Evolutionary conservation across 2,797 vertebrate genomes (phyloP), one percentile per base, ranked within the genome.

Genomic region (Centroberyx gerrardi): DNA sequence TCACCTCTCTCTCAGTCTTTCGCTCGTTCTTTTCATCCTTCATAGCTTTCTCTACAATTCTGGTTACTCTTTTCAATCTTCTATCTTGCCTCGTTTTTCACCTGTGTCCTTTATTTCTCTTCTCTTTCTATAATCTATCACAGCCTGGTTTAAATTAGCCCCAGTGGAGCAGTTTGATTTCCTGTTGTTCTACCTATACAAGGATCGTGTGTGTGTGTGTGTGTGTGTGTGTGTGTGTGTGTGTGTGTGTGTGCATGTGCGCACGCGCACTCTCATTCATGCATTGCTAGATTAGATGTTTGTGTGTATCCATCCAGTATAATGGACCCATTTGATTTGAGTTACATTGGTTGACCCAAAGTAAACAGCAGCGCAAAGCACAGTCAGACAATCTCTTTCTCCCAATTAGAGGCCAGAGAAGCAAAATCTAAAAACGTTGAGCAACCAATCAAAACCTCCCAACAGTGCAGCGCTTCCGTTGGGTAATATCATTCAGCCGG

Each of bases 361-460:
- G 31, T 18, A 58, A 80, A 81, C 60, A 68, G 42, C 51, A 55
- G 18, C 36, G 22, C 40, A 9, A 54, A 74, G 28, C 54, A 65
- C 53, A 72, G 64, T 68, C 64, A 72, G 74, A 82, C 29, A 48
- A 44, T 76, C 15, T 70, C 27, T 74, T 76, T 64, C 67, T 80
- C 54, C 77, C 86, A 85, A 83, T 89, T 86, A 90, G 67, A 80
- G 36, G 33, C 53, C 49, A 62, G 61, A 75, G 55, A 70, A 46
- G 49, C 53, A 71, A 74, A 79, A 81, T 62, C 66, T 22, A 67
- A 71, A 71, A 56, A 27, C 22, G 33, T 31, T 10, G 33, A 72
- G 78, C 8, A 74, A 80, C 79, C 67, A 74, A 81, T 86, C 78
- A 90, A 70, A 84, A 38, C 2, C 36, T 81, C 69, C 76, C 67